Conservation (phyloP, 2,797 vertebrate species). For the Falco cherrug region DNA sequence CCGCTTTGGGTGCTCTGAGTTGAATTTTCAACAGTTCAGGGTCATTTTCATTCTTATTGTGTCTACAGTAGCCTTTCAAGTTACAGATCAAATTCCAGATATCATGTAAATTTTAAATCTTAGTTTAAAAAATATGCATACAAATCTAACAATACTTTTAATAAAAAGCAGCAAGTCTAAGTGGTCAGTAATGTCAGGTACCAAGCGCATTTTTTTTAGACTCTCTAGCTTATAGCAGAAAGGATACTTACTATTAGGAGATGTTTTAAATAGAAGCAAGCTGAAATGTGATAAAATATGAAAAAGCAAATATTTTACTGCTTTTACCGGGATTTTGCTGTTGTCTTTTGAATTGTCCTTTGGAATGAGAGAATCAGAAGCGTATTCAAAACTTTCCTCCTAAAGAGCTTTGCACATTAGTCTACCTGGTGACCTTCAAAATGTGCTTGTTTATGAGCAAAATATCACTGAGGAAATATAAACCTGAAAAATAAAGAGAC, state of each 20-base stretch:
- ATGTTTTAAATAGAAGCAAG: slow-evolving; percentile 27
- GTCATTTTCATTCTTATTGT: slow-evolving; percentile 49
- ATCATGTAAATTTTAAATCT: slow-evolving; percentile 51
- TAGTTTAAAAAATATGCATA: slow-evolving; percentile 30
- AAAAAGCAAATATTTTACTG: background rate
- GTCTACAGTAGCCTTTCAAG: slow-evolving; percentile 55
- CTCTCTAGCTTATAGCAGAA: background rate
- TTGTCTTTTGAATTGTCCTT: background rate
- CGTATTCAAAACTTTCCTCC: background rate
- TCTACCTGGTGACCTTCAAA: background rate
- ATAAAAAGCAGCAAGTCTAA: slow-evolving; percentile 18
- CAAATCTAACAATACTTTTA: background rate
- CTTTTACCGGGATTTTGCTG: background rate
- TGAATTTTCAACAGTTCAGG: slow-evolving; percentile 56
- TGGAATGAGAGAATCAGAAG: background rate
- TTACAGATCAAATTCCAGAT: slow-evolving; percentile 46
- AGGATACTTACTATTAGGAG: background rate
- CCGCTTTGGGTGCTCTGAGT: slow-evolving; percentile 24
- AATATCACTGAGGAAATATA: slow-evolving; percentile 17
- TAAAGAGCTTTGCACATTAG: background rate
- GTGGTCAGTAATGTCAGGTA: background rate
- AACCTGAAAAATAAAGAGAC: background rate
- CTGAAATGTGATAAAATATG: background rate
- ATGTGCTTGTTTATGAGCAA: background rate
- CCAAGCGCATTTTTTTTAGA: background rate